These are phyloP conservation scores for Karalla daura DNA, from an alignment of 2,797 vertebrate species.

Conservation along the genomic window DNA sequence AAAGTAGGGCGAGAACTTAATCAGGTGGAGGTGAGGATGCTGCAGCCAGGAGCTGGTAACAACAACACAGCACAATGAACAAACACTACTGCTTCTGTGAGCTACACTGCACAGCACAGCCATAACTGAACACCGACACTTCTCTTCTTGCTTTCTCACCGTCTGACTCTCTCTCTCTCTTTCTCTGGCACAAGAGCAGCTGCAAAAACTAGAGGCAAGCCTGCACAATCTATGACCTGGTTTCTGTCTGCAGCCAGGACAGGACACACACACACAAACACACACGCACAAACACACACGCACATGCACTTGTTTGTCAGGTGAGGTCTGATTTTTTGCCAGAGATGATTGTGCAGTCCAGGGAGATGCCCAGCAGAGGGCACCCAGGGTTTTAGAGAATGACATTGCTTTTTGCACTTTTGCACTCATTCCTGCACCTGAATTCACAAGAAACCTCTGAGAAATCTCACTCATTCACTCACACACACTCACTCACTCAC, in stretches of 20 bases:
- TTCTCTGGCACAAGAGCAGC: constrained; percentile 15
- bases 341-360: constrained; percentile 40
- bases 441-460: not conserved
- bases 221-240: constrained; percentile 12
- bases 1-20: constrained; percentile 27
- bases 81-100: not conserved
- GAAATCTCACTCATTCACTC: constrained; percentile 21
- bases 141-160: constrained; percentile 14
- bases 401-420: constrained; percentile 33
- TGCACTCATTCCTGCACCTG: not conserved
- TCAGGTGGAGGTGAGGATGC: constrained; percentile 8
- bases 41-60: constrained; percentile 21
- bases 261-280: constrained; percentile 3
- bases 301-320: not conserved
- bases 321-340: constrained; percentile 17
- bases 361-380: constrained; percentile 68
- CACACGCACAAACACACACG: not conserved
- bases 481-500: constrained; percentile 1
- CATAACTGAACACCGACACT: constrained; percentile 18
- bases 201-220: constrained; percentile 3
- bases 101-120: constrained; percentile 6
- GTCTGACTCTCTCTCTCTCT: not conserved
- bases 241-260: constrained; percentile 28
- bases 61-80: constrained; percentile 11
- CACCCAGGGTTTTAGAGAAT: constrained; percentile 38